These are phyloP conservation scores for Carlito syrichta DNA, from an alignment of 2,113 vertebrate genomes.

Conservation along the genomic window DNA sequence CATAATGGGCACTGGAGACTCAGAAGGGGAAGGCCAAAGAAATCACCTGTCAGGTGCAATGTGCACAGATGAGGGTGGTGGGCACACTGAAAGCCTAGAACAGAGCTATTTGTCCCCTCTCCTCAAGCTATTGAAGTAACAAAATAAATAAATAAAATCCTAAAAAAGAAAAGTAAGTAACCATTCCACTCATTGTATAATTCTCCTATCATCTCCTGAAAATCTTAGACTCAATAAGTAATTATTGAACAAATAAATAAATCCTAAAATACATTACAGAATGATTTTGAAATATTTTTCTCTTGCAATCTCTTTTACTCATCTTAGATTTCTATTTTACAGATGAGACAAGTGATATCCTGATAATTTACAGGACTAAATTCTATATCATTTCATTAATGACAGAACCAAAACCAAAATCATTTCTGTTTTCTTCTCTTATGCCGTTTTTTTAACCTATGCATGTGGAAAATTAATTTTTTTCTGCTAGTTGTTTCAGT, in stretches of 20 bases:
- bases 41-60: too few relatives aligned
- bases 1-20: too few relatives aligned
- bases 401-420: background rate
- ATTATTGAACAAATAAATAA: background rate
- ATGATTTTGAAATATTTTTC: background rate
- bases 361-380: background rate
- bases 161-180: too few relatives aligned
- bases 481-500: background rate
- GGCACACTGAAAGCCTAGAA: too few relatives aligned
- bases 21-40: too few relatives aligned
- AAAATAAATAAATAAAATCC: too few relatives aligned
- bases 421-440: background rate
- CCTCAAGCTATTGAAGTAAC: too few relatives aligned
- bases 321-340: background rate
- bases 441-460: background rate
- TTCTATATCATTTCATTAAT: background rate
- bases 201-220: too few relatives aligned
- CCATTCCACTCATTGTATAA: too few relatives aligned
- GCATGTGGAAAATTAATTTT: constrained; percentile 19
- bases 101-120: too few relatives aligned
- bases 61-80: too few relatives aligned
- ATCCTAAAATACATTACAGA: background rate
- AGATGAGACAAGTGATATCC: background rate
- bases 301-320: background rate
- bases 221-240: background rate